Percentiles rank a stretch among this genome's conserved stretches.
phyloP scores from a whole-genome alignment of 2,797 vertebrate species.

The Margarornis squamiger region DNA sequence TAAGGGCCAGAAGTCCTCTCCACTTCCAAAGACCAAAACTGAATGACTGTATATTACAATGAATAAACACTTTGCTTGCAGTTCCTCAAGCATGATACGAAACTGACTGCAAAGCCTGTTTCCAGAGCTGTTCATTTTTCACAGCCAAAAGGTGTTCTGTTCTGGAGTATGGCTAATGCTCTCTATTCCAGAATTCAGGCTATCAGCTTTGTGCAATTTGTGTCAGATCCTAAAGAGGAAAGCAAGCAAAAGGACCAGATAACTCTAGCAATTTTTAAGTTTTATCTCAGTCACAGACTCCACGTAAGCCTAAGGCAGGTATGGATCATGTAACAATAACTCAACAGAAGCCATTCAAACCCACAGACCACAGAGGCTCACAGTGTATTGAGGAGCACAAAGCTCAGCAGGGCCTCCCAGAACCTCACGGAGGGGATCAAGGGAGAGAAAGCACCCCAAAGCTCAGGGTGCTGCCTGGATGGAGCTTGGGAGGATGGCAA shows the following conservation, averaged over 20 bases:
- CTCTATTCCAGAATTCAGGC: not conserved
- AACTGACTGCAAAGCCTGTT: not conserved
- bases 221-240: not conserved
- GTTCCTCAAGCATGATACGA: not conserved
- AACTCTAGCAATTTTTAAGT: not conserved
- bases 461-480: not conserved
- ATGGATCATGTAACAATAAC: not conserved
- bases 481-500: not conserved
- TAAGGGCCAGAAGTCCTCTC: not conserved
- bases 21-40: not conserved
- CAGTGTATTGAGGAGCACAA: rapidly evolving
- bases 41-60: not conserved
- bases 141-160: not conserved
- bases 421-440: not conserved
- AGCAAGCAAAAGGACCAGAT: not conserved
- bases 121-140: not conserved
- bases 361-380: not conserved
- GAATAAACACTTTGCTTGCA: not conserved
- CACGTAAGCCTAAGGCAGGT: not conserved
- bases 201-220: not conserved
- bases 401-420: rapidly evolving
- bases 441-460: not conserved
- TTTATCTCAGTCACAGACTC: not conserved
- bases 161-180: not conserved
- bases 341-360: not conserved